Evolutionary conservation across 2,113 vertebrate genomes (phyloP).

Genomic region (Megaceryle maxima): DNA sequence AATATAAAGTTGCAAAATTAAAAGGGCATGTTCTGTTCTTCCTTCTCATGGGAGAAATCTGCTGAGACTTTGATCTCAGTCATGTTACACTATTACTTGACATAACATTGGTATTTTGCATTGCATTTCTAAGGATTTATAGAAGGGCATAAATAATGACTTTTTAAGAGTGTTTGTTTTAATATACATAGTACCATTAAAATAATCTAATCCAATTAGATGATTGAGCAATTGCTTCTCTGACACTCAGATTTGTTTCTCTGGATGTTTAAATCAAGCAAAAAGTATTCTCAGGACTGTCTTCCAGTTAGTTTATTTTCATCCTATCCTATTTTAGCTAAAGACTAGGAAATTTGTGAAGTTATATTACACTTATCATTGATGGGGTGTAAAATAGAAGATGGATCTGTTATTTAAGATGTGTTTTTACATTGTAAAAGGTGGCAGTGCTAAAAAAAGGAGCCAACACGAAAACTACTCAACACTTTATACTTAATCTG

Average conservation of each 20-base stretch:
- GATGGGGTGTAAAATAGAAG: not conserved
- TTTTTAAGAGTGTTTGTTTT: conserved; percentile 21
- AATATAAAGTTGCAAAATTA: not conserved
- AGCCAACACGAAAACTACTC: not conserved
- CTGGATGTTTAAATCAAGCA: not conserved
- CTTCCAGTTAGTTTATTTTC: not conserved
- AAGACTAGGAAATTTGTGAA: not conserved
- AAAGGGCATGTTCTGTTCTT: not conserved
- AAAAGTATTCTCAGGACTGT: not conserved
- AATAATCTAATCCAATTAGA: conserved; percentile 10
- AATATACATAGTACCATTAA: not conserved
- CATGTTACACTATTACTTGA: not conserved
- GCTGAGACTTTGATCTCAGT: not conserved
- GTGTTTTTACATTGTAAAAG: not conserved
- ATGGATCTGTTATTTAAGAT: not conserved
- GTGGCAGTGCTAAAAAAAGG: not conserved
- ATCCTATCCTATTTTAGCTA: not conserved
- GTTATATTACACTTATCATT: not conserved
- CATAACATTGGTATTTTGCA: not conserved
- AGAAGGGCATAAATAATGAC: conserved; percentile 3
- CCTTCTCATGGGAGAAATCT: conserved; percentile 8
- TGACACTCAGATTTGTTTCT: not conserved
- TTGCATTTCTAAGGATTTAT: not conserved
- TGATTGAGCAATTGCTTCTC: not conserved
- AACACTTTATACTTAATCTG: not conserved